These are phyloP conservation scores for Ceratina calcarata DNA, from an alignment of 1,140 invertebrate genomes.

Conservation along the genomic window DNA sequence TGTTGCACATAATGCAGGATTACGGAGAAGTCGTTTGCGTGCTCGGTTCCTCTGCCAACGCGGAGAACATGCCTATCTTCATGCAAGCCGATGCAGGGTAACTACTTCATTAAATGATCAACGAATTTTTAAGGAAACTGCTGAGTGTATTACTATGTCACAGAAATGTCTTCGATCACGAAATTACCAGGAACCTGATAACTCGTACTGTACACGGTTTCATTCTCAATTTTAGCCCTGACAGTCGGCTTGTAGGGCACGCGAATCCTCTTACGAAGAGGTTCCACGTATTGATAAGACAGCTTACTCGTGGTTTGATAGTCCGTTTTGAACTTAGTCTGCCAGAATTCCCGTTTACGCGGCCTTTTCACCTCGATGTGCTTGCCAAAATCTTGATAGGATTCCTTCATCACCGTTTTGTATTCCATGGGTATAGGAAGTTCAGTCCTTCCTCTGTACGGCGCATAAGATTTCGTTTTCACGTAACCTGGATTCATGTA, in stretches of 20 bases:
- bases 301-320: conserved; percentile 17
- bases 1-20: conserved; percentile 98
- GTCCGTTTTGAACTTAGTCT: conserved; percentile 22
- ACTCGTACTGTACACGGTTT: conserved; percentile 24
- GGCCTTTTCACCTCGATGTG: background rate
- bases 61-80: conserved; percentile 94
- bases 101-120: conserved; percentile 33
- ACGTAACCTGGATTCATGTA: conserved; percentile 9
- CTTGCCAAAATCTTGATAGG: conserved; percentile 8
- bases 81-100: conserved; percentile 96
- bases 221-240: background rate
- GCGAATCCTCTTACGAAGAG: background rate
- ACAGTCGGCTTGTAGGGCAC: background rate
- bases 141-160: conserved; percentile 1
- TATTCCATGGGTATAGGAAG: background rate
- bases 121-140: background rate
- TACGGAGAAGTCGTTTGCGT: conserved; percentile 96
- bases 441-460: background rate
- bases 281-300: conserved; percentile 13
- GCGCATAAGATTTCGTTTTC: background rate
- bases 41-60: conserved; percentile 92
- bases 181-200: conserved; percentile 18
- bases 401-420: conserved; percentile 17
- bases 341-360: conserved; percentile 9
- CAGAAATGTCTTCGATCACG: background rate